Conservation (phyloP, 2,113 vertebrate species). For the Uria lomvia region DNA sequence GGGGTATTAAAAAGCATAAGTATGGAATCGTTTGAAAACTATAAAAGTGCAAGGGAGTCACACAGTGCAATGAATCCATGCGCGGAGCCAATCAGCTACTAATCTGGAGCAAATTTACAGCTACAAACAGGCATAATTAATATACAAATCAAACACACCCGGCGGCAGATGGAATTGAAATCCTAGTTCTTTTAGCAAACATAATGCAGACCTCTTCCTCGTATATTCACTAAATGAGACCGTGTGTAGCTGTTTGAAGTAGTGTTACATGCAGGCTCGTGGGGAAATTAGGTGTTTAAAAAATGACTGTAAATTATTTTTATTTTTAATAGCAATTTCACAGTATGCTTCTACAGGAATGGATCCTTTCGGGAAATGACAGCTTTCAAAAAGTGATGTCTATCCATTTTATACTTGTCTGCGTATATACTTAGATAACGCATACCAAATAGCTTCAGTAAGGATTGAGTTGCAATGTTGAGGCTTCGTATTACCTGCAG, state of each 20-base stretch:
- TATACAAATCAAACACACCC: constrained; percentile 60
- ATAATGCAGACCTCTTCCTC: constrained; percentile 27
- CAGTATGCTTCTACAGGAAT: background rate
- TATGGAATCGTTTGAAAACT: background rate
- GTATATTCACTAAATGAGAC: constrained; percentile 47
- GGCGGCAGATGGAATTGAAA: constrained; percentile 37
- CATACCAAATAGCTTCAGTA: background rate
- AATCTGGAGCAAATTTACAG: constrained; percentile 62
- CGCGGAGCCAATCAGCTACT: background rate
- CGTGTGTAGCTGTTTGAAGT: constrained; percentile 54
- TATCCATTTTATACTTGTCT: background rate
- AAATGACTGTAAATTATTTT: constrained; percentile 3
- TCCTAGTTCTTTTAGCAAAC: constrained; percentile 26
- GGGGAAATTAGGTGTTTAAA: constrained; percentile 26
- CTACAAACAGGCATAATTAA: constrained; percentile 62
- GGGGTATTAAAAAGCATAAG: background rate
- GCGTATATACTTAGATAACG: background rate
- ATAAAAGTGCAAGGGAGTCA: background rate
- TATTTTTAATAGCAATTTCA: background rate
- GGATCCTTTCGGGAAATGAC: background rate
- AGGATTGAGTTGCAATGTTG: background rate
- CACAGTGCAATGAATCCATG: background rate
- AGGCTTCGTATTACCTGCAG: background rate
- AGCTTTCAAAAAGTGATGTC: background rate
- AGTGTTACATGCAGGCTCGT: background rate